Base-by-base conservation (phyloP, 2,113 vertebrate species). In the Myrmophylax atrothorax region DNA sequence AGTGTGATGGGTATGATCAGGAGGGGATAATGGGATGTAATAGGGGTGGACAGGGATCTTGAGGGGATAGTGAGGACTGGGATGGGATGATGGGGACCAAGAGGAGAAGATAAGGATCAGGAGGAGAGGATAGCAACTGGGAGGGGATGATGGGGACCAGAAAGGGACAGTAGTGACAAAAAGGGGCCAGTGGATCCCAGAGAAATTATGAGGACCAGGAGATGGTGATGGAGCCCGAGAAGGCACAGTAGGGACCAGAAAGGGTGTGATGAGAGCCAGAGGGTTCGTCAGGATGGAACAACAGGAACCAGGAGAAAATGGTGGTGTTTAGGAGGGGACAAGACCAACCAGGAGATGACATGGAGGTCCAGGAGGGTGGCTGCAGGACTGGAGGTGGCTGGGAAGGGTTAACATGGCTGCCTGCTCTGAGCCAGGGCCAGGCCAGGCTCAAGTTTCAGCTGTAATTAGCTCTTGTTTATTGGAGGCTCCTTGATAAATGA, bases 391-490 rank as follows among this genome's bases (percentile, higher is more conserved):
- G 19, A 46, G 23, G 33, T 67, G 68, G 17, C 46, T 87, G 55
- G 35, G 53, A 96, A 79, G 91, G 69, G 87, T 96, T 95, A 95
- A 95, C 0, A 2, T 4, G 1, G 50, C 40, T 0, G 14, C n/a
- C 33, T 7, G 75, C 13, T 0, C 69, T 44, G 79, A 89, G 55
- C 63, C 3, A 0, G 7, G 44, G 28, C 77, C 78, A 49, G 68
- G 46, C 46, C 31, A 28, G 89, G 94, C 83, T 97, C 94, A 0
- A 15, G 55, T 97, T 97, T 96, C 96, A 86, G 31, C 44, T 55
- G 24, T 56, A 96, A 96, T 97, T 92, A 94, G 90, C 87, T 81
- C 64, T 64, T 67, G 33, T 89, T 90, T 84, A 83, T 68, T 79
- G 83, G 76, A 88, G 47, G 82, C 89, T 94, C 42, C 1, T 0